Conservation (phyloP, 64 coral and sea anemone species). For the Trachythela sp. region DNA sequence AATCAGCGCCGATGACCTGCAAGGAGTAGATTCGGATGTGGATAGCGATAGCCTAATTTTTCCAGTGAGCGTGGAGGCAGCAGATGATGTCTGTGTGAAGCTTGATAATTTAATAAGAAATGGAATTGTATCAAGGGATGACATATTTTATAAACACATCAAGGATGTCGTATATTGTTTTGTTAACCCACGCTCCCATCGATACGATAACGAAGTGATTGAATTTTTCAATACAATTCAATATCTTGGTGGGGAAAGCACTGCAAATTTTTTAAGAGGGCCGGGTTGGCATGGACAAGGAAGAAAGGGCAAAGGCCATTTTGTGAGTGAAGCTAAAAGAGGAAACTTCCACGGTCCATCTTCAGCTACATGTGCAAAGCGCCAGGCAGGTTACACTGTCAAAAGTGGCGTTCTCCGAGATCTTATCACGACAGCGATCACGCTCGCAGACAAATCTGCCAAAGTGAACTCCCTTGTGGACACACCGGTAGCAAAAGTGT, state of each 20-base stretch:
- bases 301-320: conserved; percentile 49
- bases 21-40: conserved; percentile 53
- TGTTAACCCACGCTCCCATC: conserved; percentile 30
- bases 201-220: conserved; percentile 54
- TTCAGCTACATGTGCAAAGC: conserved; percentile 49
- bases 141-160: conserved; percentile 68
- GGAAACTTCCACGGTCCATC: conserved; percentile 61
- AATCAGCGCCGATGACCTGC: conserved; percentile 36
- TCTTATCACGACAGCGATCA: conserved; percentile 58
- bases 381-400: conserved; percentile 50
- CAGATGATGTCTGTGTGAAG: conserved; percentile 61
- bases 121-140: conserved; percentile 41
- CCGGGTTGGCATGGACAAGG: conserved; percentile 54
- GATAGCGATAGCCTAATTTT: conserved; percentile 52
- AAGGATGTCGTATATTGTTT: conserved; percentile 38
- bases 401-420: conserved; percentile 60
- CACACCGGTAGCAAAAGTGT: conserved; percentile 40
- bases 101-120: conserved; percentile 50
- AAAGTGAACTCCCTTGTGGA: conserved; percentile 41
- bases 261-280: conserved; percentile 56
- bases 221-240: conserved; percentile 60
- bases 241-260: conserved; percentile 65
- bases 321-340: conserved; percentile 48
- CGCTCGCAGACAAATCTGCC: conserved; percentile 60
- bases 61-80: conserved; percentile 52